phyloP scores from a whole-genome alignment of 2,888 invertebrate species.

The Diarsia rubi region DNA sequence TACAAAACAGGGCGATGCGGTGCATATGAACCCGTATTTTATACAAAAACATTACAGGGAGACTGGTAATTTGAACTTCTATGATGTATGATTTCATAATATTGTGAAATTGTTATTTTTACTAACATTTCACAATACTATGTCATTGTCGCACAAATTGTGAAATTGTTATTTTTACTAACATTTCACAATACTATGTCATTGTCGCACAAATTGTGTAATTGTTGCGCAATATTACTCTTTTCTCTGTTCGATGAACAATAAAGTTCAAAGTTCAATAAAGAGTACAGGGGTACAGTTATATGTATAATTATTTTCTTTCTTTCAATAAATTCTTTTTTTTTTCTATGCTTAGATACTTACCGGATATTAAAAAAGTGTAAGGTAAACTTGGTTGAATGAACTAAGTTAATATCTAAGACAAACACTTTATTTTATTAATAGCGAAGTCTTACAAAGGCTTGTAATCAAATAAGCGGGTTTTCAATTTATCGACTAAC shows the following conservation, averaged over 20 bases:
- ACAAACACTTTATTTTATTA: slow-evolving; percentile 7
- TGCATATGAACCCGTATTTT: slow-evolving; percentile 69
- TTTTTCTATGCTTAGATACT: not conserved
- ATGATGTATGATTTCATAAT: slow-evolving; percentile 68
- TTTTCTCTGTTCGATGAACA: not conserved
- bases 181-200: slow-evolving; percentile 67
- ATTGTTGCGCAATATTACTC: slow-evolving; percentile 62
- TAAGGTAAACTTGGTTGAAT: not conserved
- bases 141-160: slow-evolving; percentile 62
- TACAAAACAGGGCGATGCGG: slow-evolving; percentile 55
- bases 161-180: slow-evolving; percentile 62
- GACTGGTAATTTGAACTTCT: slow-evolving; percentile 65
- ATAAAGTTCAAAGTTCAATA: no score
- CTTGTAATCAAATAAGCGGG: slow-evolving; percentile 42
- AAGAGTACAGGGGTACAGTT: no score
- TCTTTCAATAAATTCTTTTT: not conserved
- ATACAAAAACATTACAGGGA: slow-evolving; percentile 53
- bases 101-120: slow-evolving; percentile 60
- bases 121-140: slow-evolving; percentile 66
- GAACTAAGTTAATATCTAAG: not conserved
- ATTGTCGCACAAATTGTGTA: slow-evolving; percentile 60
- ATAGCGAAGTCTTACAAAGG: slow-evolving; percentile 39
- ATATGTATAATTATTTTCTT: no score
- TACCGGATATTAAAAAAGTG: not conserved
- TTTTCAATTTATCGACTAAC: not conserved